Base-by-base conservation (phyloP, 2,113 vertebrate genomes). In the Dermatemys mawii region DNA sequence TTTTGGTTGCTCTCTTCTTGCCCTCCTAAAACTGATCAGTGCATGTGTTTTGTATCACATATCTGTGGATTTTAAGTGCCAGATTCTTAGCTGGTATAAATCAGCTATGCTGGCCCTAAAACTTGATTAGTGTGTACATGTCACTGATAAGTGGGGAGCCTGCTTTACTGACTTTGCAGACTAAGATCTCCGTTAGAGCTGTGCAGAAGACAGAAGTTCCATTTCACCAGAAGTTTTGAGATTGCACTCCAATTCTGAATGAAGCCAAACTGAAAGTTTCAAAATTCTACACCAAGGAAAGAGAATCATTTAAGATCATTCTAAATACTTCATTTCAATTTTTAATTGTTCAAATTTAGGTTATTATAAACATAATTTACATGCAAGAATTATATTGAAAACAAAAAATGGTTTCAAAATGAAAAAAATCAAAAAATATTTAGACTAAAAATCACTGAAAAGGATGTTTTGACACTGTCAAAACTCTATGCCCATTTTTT, bases 321-420 rank as follows among this genome's bases (percentile, higher is more conserved):
- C 57, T 63, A 63, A 60, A 63, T 63, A 63, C 57, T 63, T 63
- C 29, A 32, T 63, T 63, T 29, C 57, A 35, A 63, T 63, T 16
- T 63, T 63, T 63, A 63, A 13, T 32, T 63, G 35, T 63, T 35
- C 2, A 63, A 35, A 6, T 63, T 63, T 63, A 35, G 13, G 12
- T 32, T 35, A 63, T 32, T 63, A 16, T 35, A 16, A 63, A 63
- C 16, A 63, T 7, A 63, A 63, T 16, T 63, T 32, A 63, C 32
- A 63, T 96, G 70, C 96, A 93, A 96, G 93, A 92, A 70, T 70
- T 91, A 83, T 88, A 85, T 97, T 88, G 78, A 90, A 94, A 94
- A 81, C 91, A 76, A 90, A 96, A 94, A 92, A 41, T 83, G 32
- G 88, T 24, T 73, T 95, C 91, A 38, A 24, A 8, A 70, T 81